These are phyloP conservation scores for Hemitrygon akajei DNA, from an alignment of 2,797 vertebrate genomes.

Conservation along the genomic window DNA sequence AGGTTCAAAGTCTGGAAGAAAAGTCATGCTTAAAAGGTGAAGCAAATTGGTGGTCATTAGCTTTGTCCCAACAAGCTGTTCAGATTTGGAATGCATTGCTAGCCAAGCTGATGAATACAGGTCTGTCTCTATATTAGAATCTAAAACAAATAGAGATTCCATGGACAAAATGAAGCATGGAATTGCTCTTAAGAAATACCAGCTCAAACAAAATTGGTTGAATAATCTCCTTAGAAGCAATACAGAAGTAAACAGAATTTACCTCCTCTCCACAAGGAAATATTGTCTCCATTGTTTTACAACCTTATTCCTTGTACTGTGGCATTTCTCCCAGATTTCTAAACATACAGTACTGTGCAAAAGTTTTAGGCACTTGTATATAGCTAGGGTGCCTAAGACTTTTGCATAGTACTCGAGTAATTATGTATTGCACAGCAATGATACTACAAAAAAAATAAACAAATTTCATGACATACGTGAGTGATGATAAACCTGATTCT, in stretches of 20 bases:
- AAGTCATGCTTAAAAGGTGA: no score
- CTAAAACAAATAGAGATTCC: not conserved
- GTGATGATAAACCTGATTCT: no score
- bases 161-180: not conserved
- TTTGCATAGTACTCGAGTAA: no score
- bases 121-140: not conserved
- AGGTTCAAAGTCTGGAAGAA: no score
- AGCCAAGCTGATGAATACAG: not conserved
- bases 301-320: not conserved
- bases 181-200: not conserved
- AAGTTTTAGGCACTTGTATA: no score
- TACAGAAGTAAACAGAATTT: not conserved
- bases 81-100: not conserved
- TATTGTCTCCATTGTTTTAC: not conserved
- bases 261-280: not conserved
- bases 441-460: no score
- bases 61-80: no score
- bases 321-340: not conserved
- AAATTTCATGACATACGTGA: no score
- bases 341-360: not conserved
- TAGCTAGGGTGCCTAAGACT: no score
- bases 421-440: no score
- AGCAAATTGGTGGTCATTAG: no score
- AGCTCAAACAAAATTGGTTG: not conserved
- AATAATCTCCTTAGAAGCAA: not conserved